phyloP scores from a whole-genome alignment of 2,797 vertebrate species.

The Meda fulgida region DNA sequence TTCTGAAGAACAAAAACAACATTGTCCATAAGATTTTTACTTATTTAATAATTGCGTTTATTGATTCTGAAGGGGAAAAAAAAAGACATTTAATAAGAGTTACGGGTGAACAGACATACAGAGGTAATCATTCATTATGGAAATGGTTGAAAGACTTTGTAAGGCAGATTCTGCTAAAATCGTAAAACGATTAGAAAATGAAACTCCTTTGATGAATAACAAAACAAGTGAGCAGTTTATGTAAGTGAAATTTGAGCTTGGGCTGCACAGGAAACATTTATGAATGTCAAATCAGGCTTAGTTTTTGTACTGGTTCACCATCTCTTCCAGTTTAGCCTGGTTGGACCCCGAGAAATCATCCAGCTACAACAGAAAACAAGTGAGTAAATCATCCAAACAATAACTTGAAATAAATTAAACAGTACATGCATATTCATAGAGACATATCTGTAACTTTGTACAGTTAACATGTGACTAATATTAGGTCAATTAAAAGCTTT shows the following conservation, averaged over 20 bases:
- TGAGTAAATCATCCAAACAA: neutral
- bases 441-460: neutral
- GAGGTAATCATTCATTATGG: neutral
- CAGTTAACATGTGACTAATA: neutral
- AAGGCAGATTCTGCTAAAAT: conserved; percentile 35
- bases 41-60: conserved; percentile 30
- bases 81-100: neutral
- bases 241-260: conserved; percentile 19
- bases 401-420: neutral
- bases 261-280: conserved; percentile 3
- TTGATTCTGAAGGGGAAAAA: conserved; percentile 30
- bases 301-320: conserved; percentile 43
- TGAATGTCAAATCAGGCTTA: neutral
- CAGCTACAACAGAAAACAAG: conserved; percentile 48
- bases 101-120: neutral
- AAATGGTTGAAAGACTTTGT: neutral
- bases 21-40: neutral
- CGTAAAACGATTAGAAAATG: neutral
- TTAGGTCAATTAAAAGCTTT: neutral
- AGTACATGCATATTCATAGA: neutral
- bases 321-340: conserved; percentile 55
- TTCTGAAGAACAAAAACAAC: neutral
- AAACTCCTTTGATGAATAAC: neutral
- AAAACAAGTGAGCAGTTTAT: conserved; percentile 2
- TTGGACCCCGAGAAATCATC: conserved; percentile 64